Evolutionary conservation across 2,113 vertebrate species (phyloP), one percentile per base, ranked within the genome.

Genomic region (Lipotes vexillifer): DNA sequence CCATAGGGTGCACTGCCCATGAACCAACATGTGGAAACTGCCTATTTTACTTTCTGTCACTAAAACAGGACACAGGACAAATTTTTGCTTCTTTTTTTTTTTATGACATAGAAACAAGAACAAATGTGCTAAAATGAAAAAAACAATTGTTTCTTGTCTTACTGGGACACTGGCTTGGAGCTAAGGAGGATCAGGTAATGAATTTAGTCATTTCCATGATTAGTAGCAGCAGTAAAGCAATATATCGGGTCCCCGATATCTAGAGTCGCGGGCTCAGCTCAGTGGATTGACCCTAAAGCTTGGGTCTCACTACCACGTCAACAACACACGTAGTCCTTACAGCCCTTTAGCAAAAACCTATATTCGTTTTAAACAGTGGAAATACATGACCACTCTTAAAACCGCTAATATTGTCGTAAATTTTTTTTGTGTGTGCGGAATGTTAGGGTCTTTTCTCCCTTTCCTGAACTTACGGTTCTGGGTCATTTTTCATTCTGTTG

Each of bases 61-160:
- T 66, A 29, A 94, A 90, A 78, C n/a, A 81, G 80, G 88, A 90
- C 49, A 78, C 13, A 10, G 63, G 78, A 59, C 41, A 84, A 74
- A 69, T 29, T 59, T 93, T 38, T 92, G 36, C 21, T 92, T 44
- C 68, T 89, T 97, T 59, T 31, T 6, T 75, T 75, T 88, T 92
- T 41, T 29, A 86, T 61, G 72, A 78, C 63, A 69, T 23, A 71
- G 18, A 80, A 82, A 85, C 59, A 88, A 84, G 25, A 93, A 71
- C 36, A 92, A 93, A 36, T 69, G 83, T 89, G 44, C 36, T 81
- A 44, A 78, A 91, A 86, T 46, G 41, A n/a, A 52, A 81, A 82
- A 5, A 21, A 12, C 46, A 15, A 36, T 2, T 36, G 20, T 69
- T 86, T 71, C 81, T 66, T 17, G 38, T 83, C 36, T 84, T 86